Evolutionary conservation across 1,140 invertebrate species (phyloP), one percentile per base, ranked within the genome.

Genomic region (Spodoptera frugiperda): DNA sequence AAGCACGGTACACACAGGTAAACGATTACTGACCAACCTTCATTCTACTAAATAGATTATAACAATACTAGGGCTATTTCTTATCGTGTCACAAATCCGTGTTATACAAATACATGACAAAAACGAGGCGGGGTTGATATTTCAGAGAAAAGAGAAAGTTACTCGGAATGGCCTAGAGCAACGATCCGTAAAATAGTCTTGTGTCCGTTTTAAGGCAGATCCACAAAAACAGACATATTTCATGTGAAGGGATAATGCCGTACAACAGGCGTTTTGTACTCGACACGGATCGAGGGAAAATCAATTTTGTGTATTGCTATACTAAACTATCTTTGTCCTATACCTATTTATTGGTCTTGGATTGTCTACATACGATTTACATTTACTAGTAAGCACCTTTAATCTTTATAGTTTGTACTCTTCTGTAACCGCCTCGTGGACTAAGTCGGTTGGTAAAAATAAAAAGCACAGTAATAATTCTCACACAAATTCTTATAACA

Each of bases 181-280:
- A 77, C 81, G 81, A 79, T 77, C 77, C 77, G 77, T 76, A 82
- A 84, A 84, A 84, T 80, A 84, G 78, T 80, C 79, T 79, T 78
- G 80, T 48, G 78, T 82, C 70, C 77, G 82, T 67, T 76, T 84
- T 51, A 79, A 80, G 75, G 68, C 78, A 80, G 73, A 82, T 75
- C 78, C 75, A 79, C 82, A 72, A 82, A 80, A 80, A 76, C 39
- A 71, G 30, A 77, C 67, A 76, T 71, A 67, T 65, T 77, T 55
- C 44, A 55, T 76, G 78, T 55, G 57, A 72, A 74, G 65, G 77
- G 65, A 33, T 53, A 33, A 17, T 17, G 17, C 49, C n/a, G 44
- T 49, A 65, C 11, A 49, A 65, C 17, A 19, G 39, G 12, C 44
- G 44, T 65, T 25, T 65, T 65, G 61, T 48, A 48, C 44, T 65